Evolutionary conservation across 1,140 invertebrate species (phyloP).

Genomic region (Hypothenemus hampei): DNA sequence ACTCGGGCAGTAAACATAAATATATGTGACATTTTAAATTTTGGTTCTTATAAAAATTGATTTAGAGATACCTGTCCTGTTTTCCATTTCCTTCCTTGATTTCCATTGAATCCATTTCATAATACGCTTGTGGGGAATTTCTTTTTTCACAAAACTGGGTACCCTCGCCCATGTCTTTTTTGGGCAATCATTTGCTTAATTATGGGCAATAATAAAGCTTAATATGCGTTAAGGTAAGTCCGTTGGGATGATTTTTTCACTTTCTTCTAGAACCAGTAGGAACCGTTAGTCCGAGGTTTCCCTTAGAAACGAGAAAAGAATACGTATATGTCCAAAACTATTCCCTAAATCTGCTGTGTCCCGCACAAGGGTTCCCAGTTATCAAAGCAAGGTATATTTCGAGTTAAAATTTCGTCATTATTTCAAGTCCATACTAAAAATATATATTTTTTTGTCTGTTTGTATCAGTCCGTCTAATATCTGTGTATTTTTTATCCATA

Average conservation of each 20-base stretch:
- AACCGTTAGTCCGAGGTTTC: constrained; percentile 58
- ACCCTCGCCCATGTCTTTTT: constrained; percentile 33
- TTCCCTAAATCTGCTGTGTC: constrained; percentile 50
- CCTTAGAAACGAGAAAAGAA: constrained; percentile 45
- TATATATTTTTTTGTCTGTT: no score
- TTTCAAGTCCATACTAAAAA: no score
- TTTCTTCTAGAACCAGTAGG: constrained; percentile 46
- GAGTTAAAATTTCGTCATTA: no score
- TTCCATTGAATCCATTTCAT: background rate
- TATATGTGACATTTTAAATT: constrained; percentile 16
- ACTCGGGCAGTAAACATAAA: constrained; percentile 38
- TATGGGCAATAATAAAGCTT: no score
- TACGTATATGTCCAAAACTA: constrained; percentile 35
- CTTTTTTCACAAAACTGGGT: constrained; percentile 29
- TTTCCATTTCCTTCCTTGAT: constrained; percentile 18
- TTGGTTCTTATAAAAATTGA: constrained; percentile 31
- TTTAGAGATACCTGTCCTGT: no score
- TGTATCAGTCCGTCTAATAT: no score
- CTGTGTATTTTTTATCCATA: constrained; percentile 45
- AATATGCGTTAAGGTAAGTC: constrained; percentile 30
- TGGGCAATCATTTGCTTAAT: background rate
- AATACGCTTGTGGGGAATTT: background rate
- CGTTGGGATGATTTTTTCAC: constrained; percentile 7
- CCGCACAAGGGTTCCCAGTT: constrained; percentile 57
- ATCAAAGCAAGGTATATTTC: constrained; percentile 58